Conservation (phyloP, 2,888 invertebrate species). For the Nomada fabriciana region DNA sequence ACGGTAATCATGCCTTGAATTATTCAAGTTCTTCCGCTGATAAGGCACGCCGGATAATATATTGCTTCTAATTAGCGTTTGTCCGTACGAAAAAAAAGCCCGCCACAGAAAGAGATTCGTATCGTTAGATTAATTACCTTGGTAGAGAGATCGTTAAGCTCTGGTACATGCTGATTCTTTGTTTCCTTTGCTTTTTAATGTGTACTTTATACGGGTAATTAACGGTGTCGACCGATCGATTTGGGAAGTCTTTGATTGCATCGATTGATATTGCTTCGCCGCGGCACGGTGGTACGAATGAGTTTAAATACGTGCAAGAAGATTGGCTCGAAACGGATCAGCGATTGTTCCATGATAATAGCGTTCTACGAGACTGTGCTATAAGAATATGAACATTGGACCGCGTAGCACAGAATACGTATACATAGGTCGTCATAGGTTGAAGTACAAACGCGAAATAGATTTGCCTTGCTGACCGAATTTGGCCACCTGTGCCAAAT, state of each 20-base stretch:
- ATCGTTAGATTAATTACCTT: constrained; percentile 58
- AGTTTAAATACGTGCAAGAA: not conserved
- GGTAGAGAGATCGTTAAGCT: constrained; percentile 40
- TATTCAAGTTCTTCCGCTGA: constrained; percentile 60
- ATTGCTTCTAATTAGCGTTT: constrained; percentile 60
- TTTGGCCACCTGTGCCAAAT: not conserved
- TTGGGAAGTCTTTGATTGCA: not conserved
- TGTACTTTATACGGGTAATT: constrained; percentile 37
- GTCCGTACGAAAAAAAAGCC: constrained; percentile 26
- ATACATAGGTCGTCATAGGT: not conserved
- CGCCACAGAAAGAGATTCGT: constrained; percentile 30
- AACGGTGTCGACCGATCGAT: constrained; percentile 26
- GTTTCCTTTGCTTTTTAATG: not conserved
- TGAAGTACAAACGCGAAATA: not conserved
- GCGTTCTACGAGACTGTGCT: not conserved
- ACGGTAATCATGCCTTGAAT: constrained; percentile 62
- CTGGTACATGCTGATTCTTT: constrained; percentile 8
- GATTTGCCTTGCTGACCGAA: too few relatives aligned
- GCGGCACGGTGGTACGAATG: too few relatives aligned
- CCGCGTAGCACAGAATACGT: not conserved
- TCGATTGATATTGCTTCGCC: constrained; percentile 9
- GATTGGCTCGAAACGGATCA: not conserved
- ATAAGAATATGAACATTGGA: not conserved
- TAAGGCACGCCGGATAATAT: constrained; percentile 53
- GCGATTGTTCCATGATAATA: too few relatives aligned